Evolutionary conservation across 2,888 invertebrate species (phyloP), one percentile per base, ranked within the genome.

Genomic region (Drosophila bunnanda): DNA sequence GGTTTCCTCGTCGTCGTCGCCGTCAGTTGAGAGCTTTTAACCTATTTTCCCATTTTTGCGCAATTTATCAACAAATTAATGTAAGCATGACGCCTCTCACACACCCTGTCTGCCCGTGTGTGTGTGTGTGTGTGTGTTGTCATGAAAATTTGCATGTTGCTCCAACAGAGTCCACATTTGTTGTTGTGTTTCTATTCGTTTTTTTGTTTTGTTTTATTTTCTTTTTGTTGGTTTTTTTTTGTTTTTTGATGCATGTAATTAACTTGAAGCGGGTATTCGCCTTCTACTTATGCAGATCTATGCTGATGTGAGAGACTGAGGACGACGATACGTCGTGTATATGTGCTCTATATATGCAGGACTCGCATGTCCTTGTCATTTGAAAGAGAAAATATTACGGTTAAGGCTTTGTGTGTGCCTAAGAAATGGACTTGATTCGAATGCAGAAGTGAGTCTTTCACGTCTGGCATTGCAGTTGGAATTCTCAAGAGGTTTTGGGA

Each of bases 21-120:
- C 62, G 59, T 53, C 79, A 76, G 76, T 83, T 77, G 72, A 82
- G 82, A 69, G 81, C 87, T 78, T 78, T 86, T 83, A 88, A 83
- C 87, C 84, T 86, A 83, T 86, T 66, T 74, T 39, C 55, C 52
- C 66, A 74, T 56, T 62, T 72, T 52, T 57, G 44, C 67, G 77
- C 68, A 81, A 86, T 86, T 86, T 83, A 83, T 87, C 84, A 88
- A 86, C 72, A 83, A 81, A 86, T 86, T 86, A 86, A 88, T 82
- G 76, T 88, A 75, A 74, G 88, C 82, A 76, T 66, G 77, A 80
- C 74, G 71, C 80, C 80, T 75, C 53, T 64, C 69, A 75, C 59
- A 82, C 64, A 76, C 10, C 20, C 17, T 8, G 13, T 17, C n/a
- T 4, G n/a, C 28, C 17, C 5, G 13, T 41, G 61, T 30, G 50